Conservation (phyloP, 2,113 vertebrate species). For the Caretta caretta region DNA sequence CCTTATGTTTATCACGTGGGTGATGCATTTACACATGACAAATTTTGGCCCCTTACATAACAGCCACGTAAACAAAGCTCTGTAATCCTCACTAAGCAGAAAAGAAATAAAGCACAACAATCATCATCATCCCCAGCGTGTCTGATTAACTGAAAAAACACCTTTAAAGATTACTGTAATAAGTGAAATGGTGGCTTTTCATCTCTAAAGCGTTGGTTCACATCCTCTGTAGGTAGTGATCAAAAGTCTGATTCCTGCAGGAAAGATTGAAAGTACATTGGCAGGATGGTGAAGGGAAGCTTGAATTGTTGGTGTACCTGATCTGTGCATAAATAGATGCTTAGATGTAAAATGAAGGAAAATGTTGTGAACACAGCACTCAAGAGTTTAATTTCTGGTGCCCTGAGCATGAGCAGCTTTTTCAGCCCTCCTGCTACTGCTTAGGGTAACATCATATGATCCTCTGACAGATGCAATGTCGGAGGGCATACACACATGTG, state of each 20-base stretch:
- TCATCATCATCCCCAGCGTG: not conserved
- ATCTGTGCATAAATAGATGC: not conserved
- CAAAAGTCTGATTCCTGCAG: not conserved
- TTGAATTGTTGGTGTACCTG: not conserved
- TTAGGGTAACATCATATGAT: not conserved
- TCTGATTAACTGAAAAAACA: not conserved
- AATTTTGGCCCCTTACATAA: not conserved
- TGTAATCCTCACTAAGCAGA: not conserved
- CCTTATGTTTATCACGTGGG: rapidly evolving
- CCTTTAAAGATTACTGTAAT: not conserved
- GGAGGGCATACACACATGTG: not conserved
- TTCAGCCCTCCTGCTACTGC: not conserved
- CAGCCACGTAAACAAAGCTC: not conserved
- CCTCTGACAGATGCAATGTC: not conserved
- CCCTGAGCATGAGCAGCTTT: not conserved
- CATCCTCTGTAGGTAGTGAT: not conserved
- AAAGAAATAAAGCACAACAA: not conserved
- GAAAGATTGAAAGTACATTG: not conserved
- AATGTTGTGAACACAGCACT: not conserved
- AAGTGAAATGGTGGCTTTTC: not conserved
- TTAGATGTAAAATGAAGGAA: not conserved
- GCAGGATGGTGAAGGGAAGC: not conserved
- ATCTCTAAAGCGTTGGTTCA: not conserved
- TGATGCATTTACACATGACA: rapidly evolving
- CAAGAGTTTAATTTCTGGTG: not conserved